These are phyloP conservation scores for Stratiomys singularior DNA, from an alignment of 2,888 invertebrate species.

Conservation along the genomic window DNA sequence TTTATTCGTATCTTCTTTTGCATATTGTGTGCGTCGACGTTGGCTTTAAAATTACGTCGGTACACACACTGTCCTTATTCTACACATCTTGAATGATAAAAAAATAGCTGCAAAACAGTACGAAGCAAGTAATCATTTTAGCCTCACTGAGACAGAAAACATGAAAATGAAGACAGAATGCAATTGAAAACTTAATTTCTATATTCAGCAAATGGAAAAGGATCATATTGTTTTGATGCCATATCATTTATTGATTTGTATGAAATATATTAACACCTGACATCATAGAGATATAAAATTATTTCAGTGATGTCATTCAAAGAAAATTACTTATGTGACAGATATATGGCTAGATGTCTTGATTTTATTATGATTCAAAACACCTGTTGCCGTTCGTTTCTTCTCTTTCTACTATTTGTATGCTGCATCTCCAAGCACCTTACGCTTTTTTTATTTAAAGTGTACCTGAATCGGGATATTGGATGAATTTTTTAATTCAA, in stretches of 20 bases:
- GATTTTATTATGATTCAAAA: conserved; percentile 34
- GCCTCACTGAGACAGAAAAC: background rate
- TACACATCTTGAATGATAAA: conserved; percentile 42
- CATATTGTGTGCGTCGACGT: conserved; percentile 35
- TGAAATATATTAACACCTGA: background rate
- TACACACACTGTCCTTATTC: conserved; percentile 47
- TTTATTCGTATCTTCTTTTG: conserved; percentile 22
- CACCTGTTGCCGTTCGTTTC: conserved; percentile 41
- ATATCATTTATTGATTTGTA: no score
- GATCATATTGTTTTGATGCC: no score
- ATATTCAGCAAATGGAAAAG: no score
- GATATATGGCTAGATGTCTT: conserved; percentile 10
- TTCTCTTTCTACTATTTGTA: background rate
- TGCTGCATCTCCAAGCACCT: background rate
- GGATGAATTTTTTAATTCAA: background rate
- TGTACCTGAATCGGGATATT: background rate
- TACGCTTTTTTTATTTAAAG: background rate
- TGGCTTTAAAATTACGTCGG: conserved; percentile 42
- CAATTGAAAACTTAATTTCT: no score
- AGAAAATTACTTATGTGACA: background rate
- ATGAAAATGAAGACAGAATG: no score
- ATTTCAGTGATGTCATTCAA: conserved; percentile 23
- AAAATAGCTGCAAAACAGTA: conserved; percentile 2
- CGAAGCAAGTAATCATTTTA: conserved; percentile 9
- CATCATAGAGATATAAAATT: conserved; percentile 17